Evolutionary conservation across 2,113 vertebrate genomes (phyloP).

Genomic region (Notarius lentiginosus): DNA sequence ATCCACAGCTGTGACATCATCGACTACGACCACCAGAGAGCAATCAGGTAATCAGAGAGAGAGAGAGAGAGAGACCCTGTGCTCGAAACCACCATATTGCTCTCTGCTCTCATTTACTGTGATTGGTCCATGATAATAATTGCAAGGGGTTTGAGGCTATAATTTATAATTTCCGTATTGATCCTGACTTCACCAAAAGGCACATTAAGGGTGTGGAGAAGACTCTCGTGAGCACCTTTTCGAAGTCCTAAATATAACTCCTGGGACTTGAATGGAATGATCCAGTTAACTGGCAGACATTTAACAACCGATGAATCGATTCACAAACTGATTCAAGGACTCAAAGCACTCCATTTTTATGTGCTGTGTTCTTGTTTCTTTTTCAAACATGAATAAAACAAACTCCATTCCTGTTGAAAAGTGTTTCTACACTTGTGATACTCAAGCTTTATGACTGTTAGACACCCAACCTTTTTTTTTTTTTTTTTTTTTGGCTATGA

Average conservation of each 20-base stretch:
- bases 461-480: neutral
- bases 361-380: neutral
- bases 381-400: constrained; percentile 2
- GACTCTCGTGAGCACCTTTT: neutral
- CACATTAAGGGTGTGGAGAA: neutral
- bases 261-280: neutral
- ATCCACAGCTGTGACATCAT: constrained; percentile 77
- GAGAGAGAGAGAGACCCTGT: neutral
- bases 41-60: constrained; percentile 77
- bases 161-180: neutral
- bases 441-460: neutral
- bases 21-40: constrained; percentile 82
- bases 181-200: neutral
- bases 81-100: neutral
- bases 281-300: neutral
- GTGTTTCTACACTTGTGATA: neutral
- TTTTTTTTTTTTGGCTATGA: neutral
- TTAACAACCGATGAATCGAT: neutral
- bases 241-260: too few relatives aligned
- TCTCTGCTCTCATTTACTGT: neutral
- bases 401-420: too few relatives aligned
- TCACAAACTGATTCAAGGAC: constrained; percentile 6
- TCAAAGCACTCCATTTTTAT: neutral
- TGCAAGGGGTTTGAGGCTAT: neutral
- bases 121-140: neutral